These are phyloP conservation scores for Halcyon senegalensis DNA, from an alignment of 2,113 vertebrate genomes.

Conservation along the genomic window DNA sequence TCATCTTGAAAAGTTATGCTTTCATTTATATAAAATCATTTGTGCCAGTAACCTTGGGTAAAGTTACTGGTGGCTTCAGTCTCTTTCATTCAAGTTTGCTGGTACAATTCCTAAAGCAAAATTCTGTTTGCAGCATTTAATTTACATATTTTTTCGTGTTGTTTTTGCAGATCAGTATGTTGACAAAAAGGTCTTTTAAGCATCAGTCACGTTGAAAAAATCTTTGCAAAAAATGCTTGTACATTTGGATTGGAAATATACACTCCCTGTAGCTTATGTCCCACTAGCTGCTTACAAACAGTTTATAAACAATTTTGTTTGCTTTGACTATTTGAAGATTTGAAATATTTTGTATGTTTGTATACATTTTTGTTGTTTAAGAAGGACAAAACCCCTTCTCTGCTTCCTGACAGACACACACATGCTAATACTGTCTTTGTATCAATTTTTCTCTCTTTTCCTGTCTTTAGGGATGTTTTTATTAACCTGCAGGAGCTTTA, in stretches of 20 bases:
- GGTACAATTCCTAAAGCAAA: neutral
- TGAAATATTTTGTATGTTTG: neutral
- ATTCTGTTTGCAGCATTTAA: neutral
- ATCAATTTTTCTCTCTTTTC: neutral
- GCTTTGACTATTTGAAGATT: neutral
- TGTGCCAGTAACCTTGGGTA: neutral
- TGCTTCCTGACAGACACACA: rapidly evolving
- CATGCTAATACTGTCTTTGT: neutral
- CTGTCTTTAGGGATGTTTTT: neutral
- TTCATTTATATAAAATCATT: neutral
- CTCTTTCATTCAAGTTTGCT: neutral
- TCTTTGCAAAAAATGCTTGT: neutral
- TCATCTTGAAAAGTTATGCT: neutral
- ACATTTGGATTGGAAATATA: neutral
- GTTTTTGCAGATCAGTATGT: neutral
- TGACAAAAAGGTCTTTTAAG: neutral
- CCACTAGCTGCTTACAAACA: neutral
- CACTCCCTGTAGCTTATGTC: rapidly evolving
- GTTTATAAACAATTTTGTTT: neutral
- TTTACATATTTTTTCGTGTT: neutral
- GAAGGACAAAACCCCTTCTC: neutral
- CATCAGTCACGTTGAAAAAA: neutral
- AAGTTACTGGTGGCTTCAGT: neutral
- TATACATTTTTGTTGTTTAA: neutral
- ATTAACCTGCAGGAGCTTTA: neutral